Evolutionary conservation across 2,888 invertebrate genomes (phyloP).

Genomic region (Dermolepida albohirtum): DNA sequence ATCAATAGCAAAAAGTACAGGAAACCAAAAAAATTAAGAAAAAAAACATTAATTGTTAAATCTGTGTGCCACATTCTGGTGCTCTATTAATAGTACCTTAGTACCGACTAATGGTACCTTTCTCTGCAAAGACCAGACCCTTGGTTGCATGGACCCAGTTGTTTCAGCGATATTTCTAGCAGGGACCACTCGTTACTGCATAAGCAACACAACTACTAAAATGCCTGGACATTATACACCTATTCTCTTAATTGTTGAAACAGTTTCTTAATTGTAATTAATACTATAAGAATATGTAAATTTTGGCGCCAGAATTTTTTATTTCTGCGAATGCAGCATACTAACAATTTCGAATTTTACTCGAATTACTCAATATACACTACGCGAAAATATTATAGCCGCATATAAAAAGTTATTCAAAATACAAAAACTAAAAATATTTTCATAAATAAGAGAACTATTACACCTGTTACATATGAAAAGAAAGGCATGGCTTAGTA

Average conservation of each 20-base stretch:
- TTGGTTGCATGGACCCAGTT: conserved; percentile 64
- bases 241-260: conserved; percentile 17
- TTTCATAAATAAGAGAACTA: too few relatives aligned
- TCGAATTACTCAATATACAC: too few relatives aligned
- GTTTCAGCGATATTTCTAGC: conserved; percentile 57
- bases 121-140: conserved; percentile 68
- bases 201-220: conserved; percentile 61
- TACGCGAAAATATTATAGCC: too few relatives aligned
- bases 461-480: too few relatives aligned
- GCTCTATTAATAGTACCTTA: conserved; percentile 58
- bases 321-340: too few relatives aligned
- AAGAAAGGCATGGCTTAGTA: too few relatives aligned
- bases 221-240: conserved; percentile 38
- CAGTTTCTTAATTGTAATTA: background rate
- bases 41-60: conserved; percentile 41
- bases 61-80: conserved; percentile 60
- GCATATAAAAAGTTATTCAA: too few relatives aligned
- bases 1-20: conserved; percentile 30
- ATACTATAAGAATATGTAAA: background rate
- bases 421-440: too few relatives aligned
- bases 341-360: too few relatives aligned
- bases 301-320: background rate
- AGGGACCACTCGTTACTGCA: conserved; percentile 62
- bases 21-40: conserved; percentile 43
- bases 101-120: conserved; percentile 64